A percentile compares a stretch with the other conserved stretches of the same genome.
phyloP scores from a whole-genome alignment of 2,888 invertebrate species.

The Drosophila multiciliata region DNA sequence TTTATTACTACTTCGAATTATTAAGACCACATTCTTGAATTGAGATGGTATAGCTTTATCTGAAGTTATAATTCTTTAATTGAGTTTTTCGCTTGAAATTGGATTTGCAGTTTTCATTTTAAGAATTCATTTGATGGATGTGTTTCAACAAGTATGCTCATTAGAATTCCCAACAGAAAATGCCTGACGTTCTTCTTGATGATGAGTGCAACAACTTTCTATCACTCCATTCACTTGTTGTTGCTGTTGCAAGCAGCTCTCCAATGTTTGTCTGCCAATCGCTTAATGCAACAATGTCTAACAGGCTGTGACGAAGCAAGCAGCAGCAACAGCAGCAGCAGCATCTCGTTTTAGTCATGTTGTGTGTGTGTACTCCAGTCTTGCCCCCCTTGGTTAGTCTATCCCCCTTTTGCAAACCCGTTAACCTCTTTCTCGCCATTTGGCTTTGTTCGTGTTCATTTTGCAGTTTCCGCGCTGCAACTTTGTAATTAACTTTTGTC shows the following conservation, averaged over 20 bases:
- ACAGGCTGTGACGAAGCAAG: slow-evolving; percentile 54
- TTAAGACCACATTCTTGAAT: background rate
- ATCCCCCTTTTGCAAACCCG: background rate
- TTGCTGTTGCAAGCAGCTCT: slow-evolving; percentile 5
- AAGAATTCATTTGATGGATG: slow-evolving; percentile 4
- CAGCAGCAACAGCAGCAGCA: slow-evolving; percentile 20
- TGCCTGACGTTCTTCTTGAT: slow-evolving; percentile 42
- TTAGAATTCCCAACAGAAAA: slow-evolving; percentile 42
- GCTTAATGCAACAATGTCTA: slow-evolving; percentile 59
- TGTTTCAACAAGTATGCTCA: slow-evolving; percentile 30
- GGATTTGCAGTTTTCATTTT: background rate
- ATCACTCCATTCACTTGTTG: slow-evolving; percentile 65
- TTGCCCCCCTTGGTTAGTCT: background rate
- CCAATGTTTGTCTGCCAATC: slow-evolving; percentile 56
- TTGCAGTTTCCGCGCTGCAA: slow-evolving; percentile 71
- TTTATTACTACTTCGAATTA: background rate
- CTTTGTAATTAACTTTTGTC: slow-evolving; percentile 83
- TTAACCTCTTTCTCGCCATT: slow-evolving; percentile 21
- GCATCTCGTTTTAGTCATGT: slow-evolving; percentile 37
- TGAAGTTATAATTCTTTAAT: background rate
- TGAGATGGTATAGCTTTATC: background rate
- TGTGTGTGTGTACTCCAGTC: background rate
- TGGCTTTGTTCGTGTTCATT: slow-evolving; percentile 65
- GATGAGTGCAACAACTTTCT: slow-evolving; percentile 66
- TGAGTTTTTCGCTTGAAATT: slow-evolving; percentile 2